phyloP scores from a whole-genome alignment of 2,888 invertebrate genomes.

The Octonoba sinensis region DNA sequence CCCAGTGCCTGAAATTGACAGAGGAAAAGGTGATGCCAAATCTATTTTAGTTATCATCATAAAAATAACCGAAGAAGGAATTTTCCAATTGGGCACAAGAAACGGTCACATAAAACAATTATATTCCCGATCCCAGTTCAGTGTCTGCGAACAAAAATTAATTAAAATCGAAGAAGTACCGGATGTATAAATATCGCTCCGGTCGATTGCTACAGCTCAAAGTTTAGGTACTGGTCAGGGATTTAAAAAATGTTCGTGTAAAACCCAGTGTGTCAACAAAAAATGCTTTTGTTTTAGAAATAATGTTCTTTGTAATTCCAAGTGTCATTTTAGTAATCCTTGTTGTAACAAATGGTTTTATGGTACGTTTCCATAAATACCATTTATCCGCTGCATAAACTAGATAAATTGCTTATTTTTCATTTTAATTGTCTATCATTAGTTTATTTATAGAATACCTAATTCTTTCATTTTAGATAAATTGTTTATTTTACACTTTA shows the following conservation, averaged over 20 bases:
- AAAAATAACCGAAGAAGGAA: constrained; percentile 55
- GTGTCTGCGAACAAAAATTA: constrained; percentile 51
- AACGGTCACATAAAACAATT: constrained; percentile 49
- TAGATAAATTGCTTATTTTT: too few species aligned
- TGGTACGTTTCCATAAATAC: too few species aligned
- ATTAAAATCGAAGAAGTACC: constrained; percentile 54
- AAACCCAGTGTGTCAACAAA: constrained; percentile 55
- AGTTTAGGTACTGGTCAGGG: constrained; percentile 53
- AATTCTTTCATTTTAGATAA: too few species aligned
- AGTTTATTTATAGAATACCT: too few species aligned
- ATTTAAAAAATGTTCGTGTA: constrained; percentile 53
- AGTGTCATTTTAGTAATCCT: too few species aligned
- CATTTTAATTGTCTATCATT: too few species aligned
- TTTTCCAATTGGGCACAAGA: too few species aligned
- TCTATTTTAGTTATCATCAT: constrained; percentile 56
- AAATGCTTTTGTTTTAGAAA: constrained; percentile 52
- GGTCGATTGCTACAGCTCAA: constrained; percentile 49
- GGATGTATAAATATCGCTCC: constrained; percentile 50
- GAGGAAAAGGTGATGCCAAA: constrained; percentile 54
- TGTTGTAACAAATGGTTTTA: too few species aligned
- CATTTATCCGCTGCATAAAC: too few species aligned
- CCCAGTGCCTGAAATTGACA: constrained; percentile 52
- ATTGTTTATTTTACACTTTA: too few species aligned
- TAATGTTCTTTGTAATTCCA: too few species aligned
- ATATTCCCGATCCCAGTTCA: constrained; percentile 51